Evolutionary conservation across 2,113 vertebrate genomes (phyloP).

Genomic region (Protomyctophum bolini): DNA sequence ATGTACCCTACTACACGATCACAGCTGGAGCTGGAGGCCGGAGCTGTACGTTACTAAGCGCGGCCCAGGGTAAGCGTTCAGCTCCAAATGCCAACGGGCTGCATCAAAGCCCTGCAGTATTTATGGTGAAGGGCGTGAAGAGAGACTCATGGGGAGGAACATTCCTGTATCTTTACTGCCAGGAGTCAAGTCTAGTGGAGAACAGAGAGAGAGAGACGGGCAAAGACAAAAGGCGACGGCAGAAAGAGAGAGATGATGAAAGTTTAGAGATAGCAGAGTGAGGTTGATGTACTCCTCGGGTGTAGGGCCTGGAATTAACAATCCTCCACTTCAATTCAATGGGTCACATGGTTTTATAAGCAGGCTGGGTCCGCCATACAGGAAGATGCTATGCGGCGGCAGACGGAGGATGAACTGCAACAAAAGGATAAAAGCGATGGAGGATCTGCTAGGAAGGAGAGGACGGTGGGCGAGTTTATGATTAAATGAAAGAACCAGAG

Average conservation of each 20-base stretch:
- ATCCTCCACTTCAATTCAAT: too few relatives aligned
- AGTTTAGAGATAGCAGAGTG: background rate
- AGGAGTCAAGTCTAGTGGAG: background rate
- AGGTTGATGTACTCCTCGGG: too few relatives aligned
- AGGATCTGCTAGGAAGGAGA: background rate
- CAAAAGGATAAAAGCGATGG: constrained; percentile 7
- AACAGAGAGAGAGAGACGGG: background rate
- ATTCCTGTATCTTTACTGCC: constrained; percentile 3
- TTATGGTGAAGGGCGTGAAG: constrained; percentile 26
- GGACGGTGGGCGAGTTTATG: background rate
- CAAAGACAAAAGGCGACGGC: background rate
- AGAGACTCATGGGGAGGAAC: background rate
- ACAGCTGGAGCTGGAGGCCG: constrained; percentile 16
- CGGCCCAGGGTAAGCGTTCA: constrained; percentile 20
- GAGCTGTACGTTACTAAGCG: background rate
- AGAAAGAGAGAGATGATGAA: background rate
- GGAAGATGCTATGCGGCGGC: too few relatives aligned
- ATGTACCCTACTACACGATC: constrained; percentile 13
- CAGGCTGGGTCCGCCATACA: too few relatives aligned
- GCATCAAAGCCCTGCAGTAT: constrained; percentile 28
- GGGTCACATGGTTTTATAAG: too few relatives aligned
- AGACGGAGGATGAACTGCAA: background rate
- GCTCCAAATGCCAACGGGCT: constrained; percentile 6
- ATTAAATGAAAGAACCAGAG: background rate
- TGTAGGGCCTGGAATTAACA: too few relatives aligned